A percentile compares a stretch with the other conserved stretches of the same genome.
These are phyloP conservation scores for Polyergus mexicanus DNA, from an alignment of 1,140 invertebrate genomes.

Conservation along the genomic window DNA sequence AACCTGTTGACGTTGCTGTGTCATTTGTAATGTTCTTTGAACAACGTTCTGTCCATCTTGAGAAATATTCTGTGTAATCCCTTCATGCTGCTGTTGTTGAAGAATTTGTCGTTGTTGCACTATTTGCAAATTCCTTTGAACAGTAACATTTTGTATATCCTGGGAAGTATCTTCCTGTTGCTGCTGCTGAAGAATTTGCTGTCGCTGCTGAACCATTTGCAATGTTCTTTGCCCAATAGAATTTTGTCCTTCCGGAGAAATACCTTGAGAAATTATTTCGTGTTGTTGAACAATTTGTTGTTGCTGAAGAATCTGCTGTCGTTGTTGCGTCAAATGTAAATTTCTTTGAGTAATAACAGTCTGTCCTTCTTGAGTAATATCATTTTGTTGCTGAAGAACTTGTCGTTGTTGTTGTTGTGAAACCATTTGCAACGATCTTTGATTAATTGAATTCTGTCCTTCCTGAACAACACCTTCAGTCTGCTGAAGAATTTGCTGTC, in stretches of 20 bases:
- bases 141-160: slow-evolving; percentile 80
- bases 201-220: slow-evolving; percentile 65
- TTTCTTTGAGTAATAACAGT: slow-evolving; percentile 45
- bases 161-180: slow-evolving; percentile 85
- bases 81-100: slow-evolving; percentile 87
- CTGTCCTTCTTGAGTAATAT: slow-evolving; percentile 81
- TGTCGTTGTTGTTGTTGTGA: slow-evolving; percentile 70
- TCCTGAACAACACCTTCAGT: slow-evolving; percentile 79
- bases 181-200: slow-evolving; percentile 87
- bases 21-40: slow-evolving; percentile 81
- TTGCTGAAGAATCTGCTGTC: no score
- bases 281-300: no score
- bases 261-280: no score
- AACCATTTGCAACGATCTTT: slow-evolving; percentile 81
- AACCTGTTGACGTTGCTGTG: slow-evolving; percentile 85
- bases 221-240: no score
- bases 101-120: slow-evolving; percentile 79
- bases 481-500: slow-evolving; percentile 60
- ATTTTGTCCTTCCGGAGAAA: no score
- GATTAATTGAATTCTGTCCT: slow-evolving; percentile 79
- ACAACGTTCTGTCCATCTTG: slow-evolving; percentile 80
- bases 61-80: slow-evolving; percentile 54
- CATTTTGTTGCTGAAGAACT: slow-evolving; percentile 71
- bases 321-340: no score
- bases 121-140: slow-evolving; percentile 81